A percentile compares a stretch with the other conserved stretches of the same genome.
phyloP scores from a whole-genome alignment of 2,113 vertebrate species.

The Ictidomys tridecemlineatus region DNA sequence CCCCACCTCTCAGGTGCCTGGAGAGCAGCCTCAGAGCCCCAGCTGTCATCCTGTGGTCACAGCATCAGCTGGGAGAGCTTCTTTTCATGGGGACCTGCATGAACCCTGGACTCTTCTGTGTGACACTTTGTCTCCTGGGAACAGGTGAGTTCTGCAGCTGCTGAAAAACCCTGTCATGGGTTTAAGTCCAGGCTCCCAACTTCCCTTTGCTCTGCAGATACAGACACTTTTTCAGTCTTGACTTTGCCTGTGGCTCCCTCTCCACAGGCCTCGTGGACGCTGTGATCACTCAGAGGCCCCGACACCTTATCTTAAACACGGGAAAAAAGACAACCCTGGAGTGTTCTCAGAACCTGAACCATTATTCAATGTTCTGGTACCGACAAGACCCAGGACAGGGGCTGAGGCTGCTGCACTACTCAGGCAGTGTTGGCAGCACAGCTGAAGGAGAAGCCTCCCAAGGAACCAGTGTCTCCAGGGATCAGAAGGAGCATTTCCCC shows the following conservation, averaged over 20 bases:
- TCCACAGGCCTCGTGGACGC: not conserved
- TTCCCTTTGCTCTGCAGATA: not conserved
- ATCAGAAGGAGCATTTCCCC: rapidly evolving
- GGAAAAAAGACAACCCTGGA: not conserved
- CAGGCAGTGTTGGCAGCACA: rapidly evolving
- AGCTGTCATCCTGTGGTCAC: too few relatives aligned
- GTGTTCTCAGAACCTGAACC: not conserved
- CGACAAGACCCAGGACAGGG: not conserved
- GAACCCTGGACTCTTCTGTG: not conserved
- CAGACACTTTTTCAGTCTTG: too few relatives aligned
- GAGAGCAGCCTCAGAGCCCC: not conserved
- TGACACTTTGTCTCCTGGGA: not conserved
- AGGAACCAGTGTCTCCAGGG: not conserved
- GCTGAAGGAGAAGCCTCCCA: rapidly evolving
- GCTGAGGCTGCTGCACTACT: not conserved
- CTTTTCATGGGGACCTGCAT: not conserved
- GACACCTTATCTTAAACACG: not conserved
- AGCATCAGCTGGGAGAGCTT: not conserved
- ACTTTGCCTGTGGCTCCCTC: not conserved
- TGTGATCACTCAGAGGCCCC: not conserved
- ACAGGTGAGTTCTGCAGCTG: not conserved
- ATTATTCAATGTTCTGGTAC: not conserved
- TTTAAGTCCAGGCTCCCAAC: not conserved
- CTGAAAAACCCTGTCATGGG: not conserved
- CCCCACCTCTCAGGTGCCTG: rapidly evolving